phyloP scores from a whole-genome alignment of 2,888 invertebrate species.

The Caenorhabditis sulstoni region DNA sequence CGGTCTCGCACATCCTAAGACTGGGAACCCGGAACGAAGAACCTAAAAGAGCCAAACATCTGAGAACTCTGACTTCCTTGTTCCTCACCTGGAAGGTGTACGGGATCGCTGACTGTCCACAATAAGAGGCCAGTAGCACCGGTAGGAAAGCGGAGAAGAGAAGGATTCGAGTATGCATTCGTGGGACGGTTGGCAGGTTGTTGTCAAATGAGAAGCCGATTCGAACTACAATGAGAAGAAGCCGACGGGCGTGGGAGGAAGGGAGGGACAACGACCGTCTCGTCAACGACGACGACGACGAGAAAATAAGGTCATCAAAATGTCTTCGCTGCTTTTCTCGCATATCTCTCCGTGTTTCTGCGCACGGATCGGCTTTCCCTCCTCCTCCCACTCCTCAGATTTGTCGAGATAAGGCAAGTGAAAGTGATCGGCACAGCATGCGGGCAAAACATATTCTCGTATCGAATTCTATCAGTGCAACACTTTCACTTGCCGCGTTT shows the following conservation, averaged over 20 bases:
- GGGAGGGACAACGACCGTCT: slow-evolving; percentile 47
- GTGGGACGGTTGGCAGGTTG: slow-evolving; percentile 46
- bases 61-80: too few species aligned
- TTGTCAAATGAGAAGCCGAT: slow-evolving; percentile 42
- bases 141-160: slow-evolving; percentile 34
- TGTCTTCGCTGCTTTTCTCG: slow-evolving; percentile 52
- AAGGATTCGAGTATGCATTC: slow-evolving; percentile 43
- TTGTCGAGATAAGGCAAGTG: slow-evolving; percentile 58
- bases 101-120: slow-evolving; percentile 72
- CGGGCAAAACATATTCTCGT: slow-evolving; percentile 37
- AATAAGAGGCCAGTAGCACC: slow-evolving; percentile 65
- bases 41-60: slow-evolving; percentile 60
- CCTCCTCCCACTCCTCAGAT: slow-evolving; percentile 23
- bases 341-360: slow-evolving; percentile 49
- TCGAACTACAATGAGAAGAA: slow-evolving; percentile 48
- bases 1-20: slow-evolving; percentile 71
- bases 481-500: slow-evolving; percentile 60
- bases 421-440: slow-evolving; percentile 44
- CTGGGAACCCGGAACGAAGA: slow-evolving; percentile 69
- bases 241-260: slow-evolving; percentile 29
- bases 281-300: slow-evolving; percentile 48
- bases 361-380: slow-evolving; percentile 47
- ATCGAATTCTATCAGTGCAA: slow-evolving; percentile 60
- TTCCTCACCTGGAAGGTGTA: slow-evolving; percentile 72
- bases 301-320: slow-evolving; percentile 64